phyloP scores from a whole-genome alignment of 2,888 invertebrate species.

The Strigamia transsilvanica region DNA sequence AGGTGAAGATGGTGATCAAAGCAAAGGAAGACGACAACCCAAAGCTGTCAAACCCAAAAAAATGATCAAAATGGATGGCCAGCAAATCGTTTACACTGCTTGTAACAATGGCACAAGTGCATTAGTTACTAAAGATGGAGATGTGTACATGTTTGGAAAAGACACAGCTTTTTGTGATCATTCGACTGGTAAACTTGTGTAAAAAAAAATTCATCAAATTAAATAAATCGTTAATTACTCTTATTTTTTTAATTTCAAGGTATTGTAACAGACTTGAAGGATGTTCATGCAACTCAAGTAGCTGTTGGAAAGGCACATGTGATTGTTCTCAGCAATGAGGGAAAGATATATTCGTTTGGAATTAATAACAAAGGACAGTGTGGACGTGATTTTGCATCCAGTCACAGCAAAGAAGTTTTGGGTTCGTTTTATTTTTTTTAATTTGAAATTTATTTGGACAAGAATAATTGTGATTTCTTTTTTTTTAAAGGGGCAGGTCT shows the following conservation, averaged over 20 bases:
- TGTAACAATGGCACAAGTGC: conserved; percentile 96
- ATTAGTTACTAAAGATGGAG: conserved; percentile 87
- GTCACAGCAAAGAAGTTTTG: conserved; percentile 67
- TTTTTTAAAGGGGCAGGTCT: neutral
- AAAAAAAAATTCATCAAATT: neutral
- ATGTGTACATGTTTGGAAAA: conserved; percentile 92
- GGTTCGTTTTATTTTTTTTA: neutral
- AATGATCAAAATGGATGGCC: conserved; percentile 87
- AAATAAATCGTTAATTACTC: neutral
- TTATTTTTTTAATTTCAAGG: conserved; percentile 65
- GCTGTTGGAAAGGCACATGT: conserved; percentile 95
- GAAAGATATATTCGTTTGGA: conserved; percentile 93
- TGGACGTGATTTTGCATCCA: conserved; percentile 78
- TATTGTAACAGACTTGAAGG: conserved; percentile 77
- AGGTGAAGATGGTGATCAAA: conserved; percentile 92
- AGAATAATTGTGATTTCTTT: neutral
- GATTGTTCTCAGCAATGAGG: conserved; percentile 85
- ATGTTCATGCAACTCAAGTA: conserved; percentile 77
- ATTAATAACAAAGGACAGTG: conserved; percentile 98
- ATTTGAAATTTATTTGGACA: neutral
- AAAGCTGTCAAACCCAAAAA: conserved; percentile 93
- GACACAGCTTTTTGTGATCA: conserved; percentile 86
- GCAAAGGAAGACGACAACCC: conserved; percentile 75
- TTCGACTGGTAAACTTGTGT: conserved; percentile 66
- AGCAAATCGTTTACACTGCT: conserved; percentile 81